These are phyloP conservation scores for Atta texana DNA, from an alignment of 1,140 invertebrate genomes.

Conservation along the genomic window DNA sequence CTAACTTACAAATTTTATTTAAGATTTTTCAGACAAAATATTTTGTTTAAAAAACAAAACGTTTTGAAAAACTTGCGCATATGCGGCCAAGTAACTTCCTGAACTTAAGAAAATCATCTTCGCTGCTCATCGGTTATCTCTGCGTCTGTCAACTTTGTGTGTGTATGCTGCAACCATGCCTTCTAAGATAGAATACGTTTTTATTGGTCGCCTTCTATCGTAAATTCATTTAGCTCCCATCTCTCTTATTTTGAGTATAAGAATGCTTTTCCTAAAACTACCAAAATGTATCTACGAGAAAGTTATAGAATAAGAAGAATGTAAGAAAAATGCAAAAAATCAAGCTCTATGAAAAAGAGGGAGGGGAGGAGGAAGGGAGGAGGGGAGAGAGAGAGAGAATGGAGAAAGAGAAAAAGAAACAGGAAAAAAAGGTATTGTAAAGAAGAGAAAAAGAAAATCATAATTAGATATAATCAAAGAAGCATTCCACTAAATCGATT, in stretches of 20 bases:
- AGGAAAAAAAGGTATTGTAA: conserved; percentile 13
- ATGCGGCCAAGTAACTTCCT: not conserved
- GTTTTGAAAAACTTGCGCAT: conserved; percentile 33
- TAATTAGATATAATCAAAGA: conserved; percentile 35
- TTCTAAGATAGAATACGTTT: conserved; percentile 45
- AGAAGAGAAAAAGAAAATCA: conserved; percentile 45
- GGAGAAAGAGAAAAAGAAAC: not conserved
- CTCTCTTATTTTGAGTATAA: conserved; percentile 9
- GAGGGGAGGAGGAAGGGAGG: not conserved
- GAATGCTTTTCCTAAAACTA: not conserved
- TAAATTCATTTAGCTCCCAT: not conserved
- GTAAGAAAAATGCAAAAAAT: conserved; percentile 9
- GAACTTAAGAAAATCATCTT: conserved; percentile 26
- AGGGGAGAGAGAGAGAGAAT: conserved; percentile 10
- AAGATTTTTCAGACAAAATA: not conserved
- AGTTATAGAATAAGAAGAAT: conserved; percentile 11
- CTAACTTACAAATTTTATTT: not conserved
- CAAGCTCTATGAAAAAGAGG: not conserved
- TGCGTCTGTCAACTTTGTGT: conserved; percentile 42
- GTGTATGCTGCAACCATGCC: conserved; percentile 56
- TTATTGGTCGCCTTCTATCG: conserved; percentile 50
- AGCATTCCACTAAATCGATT: conserved; percentile 42
- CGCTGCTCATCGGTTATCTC: conserved; percentile 17
- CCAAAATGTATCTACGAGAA: conserved; percentile 19
- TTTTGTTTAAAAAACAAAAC: not conserved